Base-by-base conservation (phyloP, 2,888 invertebrate genomes). In the Neoitamus cyanurus region DNA sequence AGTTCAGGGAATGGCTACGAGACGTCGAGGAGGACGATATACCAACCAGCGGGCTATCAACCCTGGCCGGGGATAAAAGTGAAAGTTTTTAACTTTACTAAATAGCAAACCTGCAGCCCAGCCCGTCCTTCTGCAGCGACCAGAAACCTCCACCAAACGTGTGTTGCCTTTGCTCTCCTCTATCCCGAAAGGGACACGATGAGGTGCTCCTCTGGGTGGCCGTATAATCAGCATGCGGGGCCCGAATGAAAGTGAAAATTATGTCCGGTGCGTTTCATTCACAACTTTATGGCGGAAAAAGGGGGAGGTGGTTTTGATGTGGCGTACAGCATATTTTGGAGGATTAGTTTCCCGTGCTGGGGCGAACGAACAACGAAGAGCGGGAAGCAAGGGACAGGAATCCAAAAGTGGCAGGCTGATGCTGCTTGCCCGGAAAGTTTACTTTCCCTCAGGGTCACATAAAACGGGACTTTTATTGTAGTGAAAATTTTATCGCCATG, bases 11-110 rank as follows among this genome's bases (percentile, higher is more conserved):
- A 58, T 20, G 15, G 9, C 20, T 58, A 15, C 20, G 58, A 58
- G 72, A 72, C 15, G 34, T 7, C 15, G 72, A 9, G 30, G 31
- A 31, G 30, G 70, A 15, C 34, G 13, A 70, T 30, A 1, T 37
- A 37, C 5, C 6, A n/a, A 20, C 48, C 48, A 15, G 20, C 58
- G 25, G 15, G 25, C 20, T 2, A 58, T 15, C 58, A 15, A 7
- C 58, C 58, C 58, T 20, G 25, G 2, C 9, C 20, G 25, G 58
- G 58, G 31, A 80, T 82, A 82, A 82, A 82, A 82, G 82, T 82
- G 82, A 82, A 82, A 82, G 82, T 82, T 82, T 82, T 82, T 82
- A 82, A 82, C 82, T 80, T 75, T 70, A 37, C 69, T 82, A 82
- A 82, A 82, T 42, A 82, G 69, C 69, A 48, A 78, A 11, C 78